phyloP scores from a whole-genome alignment of 2,888 invertebrate species.

The Elmis aenea region DNA sequence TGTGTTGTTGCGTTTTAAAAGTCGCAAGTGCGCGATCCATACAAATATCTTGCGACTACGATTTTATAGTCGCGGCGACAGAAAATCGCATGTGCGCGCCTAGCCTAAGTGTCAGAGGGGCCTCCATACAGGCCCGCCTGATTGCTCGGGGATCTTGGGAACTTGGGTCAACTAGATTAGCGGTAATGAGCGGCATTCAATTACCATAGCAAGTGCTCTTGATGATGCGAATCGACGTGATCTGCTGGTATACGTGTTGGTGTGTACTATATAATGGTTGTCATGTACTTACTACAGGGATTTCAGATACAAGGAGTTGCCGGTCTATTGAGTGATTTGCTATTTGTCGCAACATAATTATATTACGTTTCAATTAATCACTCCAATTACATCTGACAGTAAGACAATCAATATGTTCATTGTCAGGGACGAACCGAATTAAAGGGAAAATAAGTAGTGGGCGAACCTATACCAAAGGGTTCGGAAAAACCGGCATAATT shows the following conservation, averaged over 20 bases:
- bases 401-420: too few relatives aligned
- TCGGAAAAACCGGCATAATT: too few relatives aligned
- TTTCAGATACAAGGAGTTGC: constrained; percentile 14
- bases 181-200: constrained; percentile 32
- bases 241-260: constrained; percentile 20
- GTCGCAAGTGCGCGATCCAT: too few relatives aligned
- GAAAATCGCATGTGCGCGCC: too few relatives aligned
- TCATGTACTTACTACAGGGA: constrained; percentile 19
- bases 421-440: too few relatives aligned
- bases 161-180: constrained; percentile 31
- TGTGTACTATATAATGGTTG: constrained; percentile 17
- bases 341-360: constrained; percentile 11
- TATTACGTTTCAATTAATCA: constrained; percentile 8
- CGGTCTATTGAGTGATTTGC: constrained; percentile 15
- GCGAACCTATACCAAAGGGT: too few relatives aligned
- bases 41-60: too few relatives aligned
- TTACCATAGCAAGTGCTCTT: constrained; percentile 29
- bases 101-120: constrained; percentile 21
- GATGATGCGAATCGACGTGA: constrained; percentile 26
- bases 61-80: too few relatives aligned
- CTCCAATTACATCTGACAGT: not conserved
- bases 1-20: too few relatives aligned
- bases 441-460: too few relatives aligned
- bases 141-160: constrained; percentile 30
- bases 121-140: constrained; percentile 24